These are phyloP conservation scores for Pteromalus puparum DNA, from an alignment of 1,140 invertebrate genomes.

Conservation along the genomic window DNA sequence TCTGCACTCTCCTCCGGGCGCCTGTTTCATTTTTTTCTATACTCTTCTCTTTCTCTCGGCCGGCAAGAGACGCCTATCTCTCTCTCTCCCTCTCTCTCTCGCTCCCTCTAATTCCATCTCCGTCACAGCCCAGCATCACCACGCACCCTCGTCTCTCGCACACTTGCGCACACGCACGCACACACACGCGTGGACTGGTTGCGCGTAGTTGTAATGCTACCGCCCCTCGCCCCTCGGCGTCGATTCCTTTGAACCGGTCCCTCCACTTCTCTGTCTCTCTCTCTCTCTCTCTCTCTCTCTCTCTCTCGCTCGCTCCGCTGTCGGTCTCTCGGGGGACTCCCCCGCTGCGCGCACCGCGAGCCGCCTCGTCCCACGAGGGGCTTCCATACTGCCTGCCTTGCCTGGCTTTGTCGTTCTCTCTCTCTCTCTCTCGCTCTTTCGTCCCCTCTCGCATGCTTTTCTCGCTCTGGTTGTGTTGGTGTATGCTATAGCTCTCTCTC, in stretches of 20 bases:
- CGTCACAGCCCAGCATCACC: conserved; percentile 49
- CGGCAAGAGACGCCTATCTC: conserved; percentile 32
- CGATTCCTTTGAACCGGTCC: conserved; percentile 57
- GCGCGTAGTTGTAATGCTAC: conserved; percentile 36
- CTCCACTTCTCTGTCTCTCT: conserved; percentile 40
- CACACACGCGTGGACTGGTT: neutral
- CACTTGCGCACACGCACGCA: conserved; percentile 7
- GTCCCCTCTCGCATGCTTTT: neutral
- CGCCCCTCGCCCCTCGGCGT: conserved; percentile 33
- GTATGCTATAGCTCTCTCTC: neutral
- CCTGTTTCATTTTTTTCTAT: conserved; percentile 36
- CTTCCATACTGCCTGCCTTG: conserved; percentile 21
- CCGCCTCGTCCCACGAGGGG: conserved; percentile 43
- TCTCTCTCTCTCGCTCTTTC: conserved; percentile 12
- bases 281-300: conserved; percentile 22
- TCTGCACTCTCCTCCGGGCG: conserved; percentile 22
- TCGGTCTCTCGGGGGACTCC: conserved; percentile 44
- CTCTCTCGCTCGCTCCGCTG: conserved; percentile 7
- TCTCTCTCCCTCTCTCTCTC: conserved; percentile 4
- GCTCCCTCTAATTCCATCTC: conserved; percentile 43
- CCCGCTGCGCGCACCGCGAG: conserved; percentile 40
- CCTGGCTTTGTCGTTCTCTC: conserved; percentile 11
- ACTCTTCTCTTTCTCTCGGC: neutral
- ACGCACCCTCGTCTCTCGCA: conserved; percentile 36
- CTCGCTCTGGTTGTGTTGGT: neutral